phyloP scores from a whole-genome alignment of 2,797 vertebrate species.

The Onychomys arenicola region DNA sequence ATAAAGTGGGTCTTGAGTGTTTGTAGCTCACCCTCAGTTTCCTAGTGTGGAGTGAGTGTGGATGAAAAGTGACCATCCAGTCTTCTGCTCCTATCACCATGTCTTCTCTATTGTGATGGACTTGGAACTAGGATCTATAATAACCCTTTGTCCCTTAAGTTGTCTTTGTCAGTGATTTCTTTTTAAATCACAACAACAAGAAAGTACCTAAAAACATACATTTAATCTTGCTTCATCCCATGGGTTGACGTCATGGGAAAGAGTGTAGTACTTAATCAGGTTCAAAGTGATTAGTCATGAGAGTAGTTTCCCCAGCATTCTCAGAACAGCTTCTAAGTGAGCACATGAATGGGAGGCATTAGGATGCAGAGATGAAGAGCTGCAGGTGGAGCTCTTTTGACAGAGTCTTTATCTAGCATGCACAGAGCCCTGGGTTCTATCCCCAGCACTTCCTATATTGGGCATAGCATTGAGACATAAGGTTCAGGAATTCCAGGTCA shows the following conservation, averaged over 20 bases:
- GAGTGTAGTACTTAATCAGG: accelerated
- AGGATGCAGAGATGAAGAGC: not conserved
- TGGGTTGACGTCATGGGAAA: not conserved
- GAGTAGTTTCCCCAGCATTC: not conserved
- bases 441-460: too few species aligned
- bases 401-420: not conserved
- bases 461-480: not conserved
- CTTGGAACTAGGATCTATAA: not conserved
- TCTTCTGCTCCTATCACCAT: too few species aligned
- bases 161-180: not conserved
- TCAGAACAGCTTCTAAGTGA: not conserved
- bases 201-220: not conserved
- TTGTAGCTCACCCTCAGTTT: not conserved
- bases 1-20: not conserved
- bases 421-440: not conserved
- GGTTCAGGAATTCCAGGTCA: not conserved
- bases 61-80: not conserved
- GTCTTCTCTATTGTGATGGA: not conserved
- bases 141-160: not conserved
- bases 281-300: not conserved
- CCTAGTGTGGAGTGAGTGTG: not conserved
- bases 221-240: not conserved
- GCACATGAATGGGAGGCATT: accelerated
- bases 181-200: not conserved
- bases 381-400: too few species aligned